These are phyloP conservation scores for Tachysurus fulvidraco DNA, from an alignment of 2,113 vertebrate species.

Conservation along the genomic window DNA sequence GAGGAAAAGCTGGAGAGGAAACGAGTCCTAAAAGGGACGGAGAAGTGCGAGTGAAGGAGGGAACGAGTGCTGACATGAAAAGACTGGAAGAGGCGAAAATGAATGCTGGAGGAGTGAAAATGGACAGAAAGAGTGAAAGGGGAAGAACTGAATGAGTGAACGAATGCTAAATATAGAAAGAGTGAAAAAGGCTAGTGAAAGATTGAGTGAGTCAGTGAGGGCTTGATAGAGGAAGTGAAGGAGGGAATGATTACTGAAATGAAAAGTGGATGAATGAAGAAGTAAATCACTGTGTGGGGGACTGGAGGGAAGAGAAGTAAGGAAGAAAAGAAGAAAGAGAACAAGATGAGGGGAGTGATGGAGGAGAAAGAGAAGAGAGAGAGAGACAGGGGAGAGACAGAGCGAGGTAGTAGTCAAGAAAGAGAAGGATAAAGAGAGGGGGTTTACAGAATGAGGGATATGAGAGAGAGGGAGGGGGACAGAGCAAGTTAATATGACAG, in stretches of 20 bases:
- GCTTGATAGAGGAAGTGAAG: background rate
- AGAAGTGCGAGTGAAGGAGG: background rate
- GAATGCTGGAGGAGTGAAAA: background rate
- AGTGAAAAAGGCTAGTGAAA: background rate
- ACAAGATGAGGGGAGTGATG: background rate
- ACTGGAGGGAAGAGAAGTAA: background rate
- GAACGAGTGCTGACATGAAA: background rate
- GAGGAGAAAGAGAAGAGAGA: background rate
- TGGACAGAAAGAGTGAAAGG: background rate
- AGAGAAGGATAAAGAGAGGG: no score
- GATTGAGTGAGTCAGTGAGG: background rate
- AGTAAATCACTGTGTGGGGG: background rate
- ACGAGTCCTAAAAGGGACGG: background rate
- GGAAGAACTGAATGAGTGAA: conserved; percentile 1
- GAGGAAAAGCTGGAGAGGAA: background rate
- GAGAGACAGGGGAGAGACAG: no score
- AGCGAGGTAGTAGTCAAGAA: no score
- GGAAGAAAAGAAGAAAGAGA: background rate
- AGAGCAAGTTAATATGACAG: no score
- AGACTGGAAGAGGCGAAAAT: background rate
- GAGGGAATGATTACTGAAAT: background rate
- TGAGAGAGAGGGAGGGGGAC: no score
- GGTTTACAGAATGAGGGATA: no score
- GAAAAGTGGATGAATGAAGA: background rate
- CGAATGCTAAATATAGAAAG: background rate